A percentile compares a stretch with the other conserved stretches of the same genome.
Conservation (phyloP, 2,888 invertebrate species). For the Pyrgus malvae region DNA sequence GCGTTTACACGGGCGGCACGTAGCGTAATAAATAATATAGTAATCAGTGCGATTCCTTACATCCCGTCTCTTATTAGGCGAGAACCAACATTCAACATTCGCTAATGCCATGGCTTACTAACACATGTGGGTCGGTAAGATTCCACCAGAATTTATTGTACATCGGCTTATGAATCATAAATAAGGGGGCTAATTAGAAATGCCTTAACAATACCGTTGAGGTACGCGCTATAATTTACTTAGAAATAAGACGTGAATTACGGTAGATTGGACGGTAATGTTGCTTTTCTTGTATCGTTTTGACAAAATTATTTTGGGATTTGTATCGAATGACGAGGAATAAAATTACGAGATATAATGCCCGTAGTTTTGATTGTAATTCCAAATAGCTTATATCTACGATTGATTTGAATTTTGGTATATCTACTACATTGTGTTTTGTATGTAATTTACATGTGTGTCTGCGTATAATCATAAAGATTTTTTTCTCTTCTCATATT, state of each 20-base stretch:
- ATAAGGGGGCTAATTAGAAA: slow-evolving; percentile 79
- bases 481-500: too few species aligned
- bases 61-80: slow-evolving; percentile 79
- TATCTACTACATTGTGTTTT: too few species aligned
- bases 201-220: slow-evolving; percentile 51
- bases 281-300: neutral
- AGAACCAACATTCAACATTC: slow-evolving; percentile 79
- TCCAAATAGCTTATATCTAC: too few species aligned
- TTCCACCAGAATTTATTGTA: slow-evolving; percentile 77
- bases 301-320: too few species aligned
- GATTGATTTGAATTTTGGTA: too few species aligned
- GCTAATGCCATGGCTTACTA: slow-evolving; percentile 76
- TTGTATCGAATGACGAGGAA: too few species aligned
- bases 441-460: too few species aligned
- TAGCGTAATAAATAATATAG: slow-evolving; percentile 81
- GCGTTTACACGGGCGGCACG: slow-evolving; percentile 80
- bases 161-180: slow-evolving; percentile 81
- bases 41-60: slow-evolving; percentile 81
- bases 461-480: too few species aligned
- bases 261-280: neutral
- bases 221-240: slow-evolving; percentile 48
- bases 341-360: too few species aligned
- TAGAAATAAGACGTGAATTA: slow-evolving; percentile 14
- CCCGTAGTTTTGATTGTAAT: too few species aligned
- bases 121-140: slow-evolving; percentile 80